These are phyloP conservation scores for Tanytarsus gracilentus DNA, from an alignment of 2,888 invertebrate species.

Conservation along the genomic window DNA sequence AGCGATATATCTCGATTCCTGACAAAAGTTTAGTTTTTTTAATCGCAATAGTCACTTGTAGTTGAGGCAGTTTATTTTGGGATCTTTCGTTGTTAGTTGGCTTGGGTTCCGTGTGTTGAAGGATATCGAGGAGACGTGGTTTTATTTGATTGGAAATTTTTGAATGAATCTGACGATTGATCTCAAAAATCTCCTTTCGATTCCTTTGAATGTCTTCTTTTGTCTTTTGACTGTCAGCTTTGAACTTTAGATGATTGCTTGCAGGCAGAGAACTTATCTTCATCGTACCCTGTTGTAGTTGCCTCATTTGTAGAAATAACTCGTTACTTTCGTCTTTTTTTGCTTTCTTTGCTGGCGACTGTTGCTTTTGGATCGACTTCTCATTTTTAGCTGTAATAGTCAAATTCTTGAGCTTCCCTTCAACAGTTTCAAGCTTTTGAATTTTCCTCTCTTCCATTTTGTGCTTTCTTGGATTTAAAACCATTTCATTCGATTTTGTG, in stretches of 20 bases:
- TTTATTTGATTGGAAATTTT: not conserved
- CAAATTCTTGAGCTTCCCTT: not conserved
- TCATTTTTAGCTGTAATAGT: not conserved
- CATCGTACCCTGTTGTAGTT: too few species aligned
- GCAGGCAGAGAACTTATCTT: too few species aligned
- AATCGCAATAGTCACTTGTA: not conserved
- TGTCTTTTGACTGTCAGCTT: too few species aligned
- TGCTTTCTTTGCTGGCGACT: not conserved
- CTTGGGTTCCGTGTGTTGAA: too few species aligned
- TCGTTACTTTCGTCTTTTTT: not conserved
- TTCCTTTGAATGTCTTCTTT: conserved; percentile 1
- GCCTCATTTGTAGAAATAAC: too few species aligned
- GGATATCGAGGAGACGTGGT: not conserved
- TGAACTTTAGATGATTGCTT: too few species aligned
- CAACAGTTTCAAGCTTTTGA: not conserved
- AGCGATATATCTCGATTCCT: conserved; percentile 15
- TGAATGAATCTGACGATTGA: not conserved
- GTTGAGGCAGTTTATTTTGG: not conserved
- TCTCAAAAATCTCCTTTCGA: not conserved
- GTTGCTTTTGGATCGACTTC: not conserved
- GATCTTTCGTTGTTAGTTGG: not conserved
- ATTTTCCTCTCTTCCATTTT: not conserved
- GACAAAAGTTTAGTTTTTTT: not conserved
- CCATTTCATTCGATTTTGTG: too few species aligned
- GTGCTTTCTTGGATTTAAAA: not conserved